Evolutionary conservation across 2,888 invertebrate species (phyloP).

Genomic region (Eristalis arbustorum): DNA sequence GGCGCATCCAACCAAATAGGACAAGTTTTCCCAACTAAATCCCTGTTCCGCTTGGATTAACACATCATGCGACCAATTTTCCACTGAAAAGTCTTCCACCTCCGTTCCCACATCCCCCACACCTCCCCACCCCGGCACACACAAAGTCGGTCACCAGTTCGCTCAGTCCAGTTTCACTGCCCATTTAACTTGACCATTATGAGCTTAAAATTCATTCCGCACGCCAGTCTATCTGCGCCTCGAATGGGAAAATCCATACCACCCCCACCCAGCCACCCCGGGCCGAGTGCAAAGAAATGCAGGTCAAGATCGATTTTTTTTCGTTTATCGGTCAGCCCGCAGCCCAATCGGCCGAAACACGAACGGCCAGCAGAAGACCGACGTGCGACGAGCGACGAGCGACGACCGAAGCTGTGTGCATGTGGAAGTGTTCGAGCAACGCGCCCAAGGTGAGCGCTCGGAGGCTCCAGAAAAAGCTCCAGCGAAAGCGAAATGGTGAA

Average conservation of each 20-base stretch:
- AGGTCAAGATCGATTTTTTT: conserved; percentile 68
- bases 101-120: neutral
- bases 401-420: conserved; percentile 14
- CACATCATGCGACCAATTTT: neutral
- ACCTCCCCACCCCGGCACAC: neutral
- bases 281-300: conserved; percentile 8
- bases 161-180: conserved; percentile 13
- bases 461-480: conserved; percentile 12
- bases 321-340: conserved; percentile 50
- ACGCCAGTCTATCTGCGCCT: conserved; percentile 8
- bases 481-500: conserved; percentile 10
- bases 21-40: neutral
- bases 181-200: conserved; percentile 30
- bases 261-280: neutral
- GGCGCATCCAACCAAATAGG: neutral
- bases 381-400: no score
- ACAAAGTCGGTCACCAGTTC: neutral
- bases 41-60: neutral
- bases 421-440: conserved; percentile 35
- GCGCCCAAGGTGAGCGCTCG: conserved; percentile 53
- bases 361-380: conserved; percentile 33
- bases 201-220: conserved; percentile 12
- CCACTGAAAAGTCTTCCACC: neutral
- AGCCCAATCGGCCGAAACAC: conserved; percentile 53
- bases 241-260: conserved; percentile 8